phyloP scores from a whole-genome alignment of 2,888 invertebrate genomes.

The Harpagoxenus sublaevis region DNA sequence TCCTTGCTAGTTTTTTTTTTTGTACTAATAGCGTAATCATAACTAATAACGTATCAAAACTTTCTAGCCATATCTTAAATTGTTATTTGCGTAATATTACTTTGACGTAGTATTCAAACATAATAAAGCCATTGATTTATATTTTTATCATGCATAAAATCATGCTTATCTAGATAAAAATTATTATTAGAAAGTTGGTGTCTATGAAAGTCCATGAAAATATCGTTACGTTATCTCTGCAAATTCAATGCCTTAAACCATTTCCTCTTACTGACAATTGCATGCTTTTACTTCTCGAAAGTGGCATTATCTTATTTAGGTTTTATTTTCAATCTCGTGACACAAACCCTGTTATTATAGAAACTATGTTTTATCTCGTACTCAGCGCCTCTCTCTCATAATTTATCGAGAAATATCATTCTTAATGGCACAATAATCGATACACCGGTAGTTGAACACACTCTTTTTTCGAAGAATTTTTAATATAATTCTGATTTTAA shows the following conservation, averaged over 20 bases:
- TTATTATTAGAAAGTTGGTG: slow-evolving; percentile 19
- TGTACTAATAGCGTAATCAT: too few relatives aligned
- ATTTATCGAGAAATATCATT: neutral
- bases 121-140: neutral
- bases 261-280: neutral
- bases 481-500: neutral
- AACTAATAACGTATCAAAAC: neutral
- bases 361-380: neutral
- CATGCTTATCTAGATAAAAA: neutral
- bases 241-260: neutral
- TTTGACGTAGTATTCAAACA: neutral
- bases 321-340: neutral
- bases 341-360: neutral
- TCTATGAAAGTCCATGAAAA: neutral
- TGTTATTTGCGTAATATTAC: neutral
- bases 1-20: neutral
- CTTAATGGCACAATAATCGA: neutral
- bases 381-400: neutral
- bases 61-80: neutral
- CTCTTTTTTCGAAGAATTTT: neutral
- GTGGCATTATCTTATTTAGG: neutral
- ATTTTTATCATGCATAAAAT: neutral
- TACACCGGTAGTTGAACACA: neutral
- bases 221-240: neutral
- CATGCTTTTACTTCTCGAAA: slow-evolving; percentile 21